Evolutionary conservation across 2,113 vertebrate species (phyloP).

Genomic region (Microtus oregoni): DNA sequence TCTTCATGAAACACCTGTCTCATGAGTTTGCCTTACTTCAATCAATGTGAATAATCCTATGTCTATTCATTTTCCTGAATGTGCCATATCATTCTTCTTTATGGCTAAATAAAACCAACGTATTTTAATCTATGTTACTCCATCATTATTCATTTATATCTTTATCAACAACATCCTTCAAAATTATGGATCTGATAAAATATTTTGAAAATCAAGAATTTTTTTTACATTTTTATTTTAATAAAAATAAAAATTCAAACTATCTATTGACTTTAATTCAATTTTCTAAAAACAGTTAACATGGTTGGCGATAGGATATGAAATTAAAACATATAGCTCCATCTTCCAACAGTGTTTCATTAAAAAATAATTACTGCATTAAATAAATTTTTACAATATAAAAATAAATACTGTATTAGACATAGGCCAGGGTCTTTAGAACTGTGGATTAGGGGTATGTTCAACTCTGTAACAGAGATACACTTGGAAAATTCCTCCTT

Average conservation of each 20-base stretch:
- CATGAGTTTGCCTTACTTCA: neutral
- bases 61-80: neutral
- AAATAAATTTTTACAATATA: neutral
- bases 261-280: neutral
- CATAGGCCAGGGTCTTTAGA: neutral
- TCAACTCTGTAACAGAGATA: neutral
- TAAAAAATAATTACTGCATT: neutral
- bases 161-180: constrained; percentile 14
- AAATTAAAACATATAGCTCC: neutral
- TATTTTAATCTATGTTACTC: neutral
- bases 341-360: neutral
- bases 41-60: neutral
- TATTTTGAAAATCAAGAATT: constrained; percentile 41
- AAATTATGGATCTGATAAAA: neutral
- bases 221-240: neutral
- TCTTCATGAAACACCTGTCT: neutral
- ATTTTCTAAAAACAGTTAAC: neutral
- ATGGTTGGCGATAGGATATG: neutral
- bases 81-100: neutral
- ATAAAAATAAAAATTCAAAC: neutral
- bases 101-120: neutral
- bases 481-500: neutral
- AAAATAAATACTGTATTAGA: neutral
- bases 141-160: neutral
- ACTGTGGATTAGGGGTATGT: neutral